A percentile compares a stretch with the other conserved stretches of the same genome.
phyloP scores from a whole-genome alignment of 2,797 vertebrate genomes.

The Peromyscus eremicus region DNA sequence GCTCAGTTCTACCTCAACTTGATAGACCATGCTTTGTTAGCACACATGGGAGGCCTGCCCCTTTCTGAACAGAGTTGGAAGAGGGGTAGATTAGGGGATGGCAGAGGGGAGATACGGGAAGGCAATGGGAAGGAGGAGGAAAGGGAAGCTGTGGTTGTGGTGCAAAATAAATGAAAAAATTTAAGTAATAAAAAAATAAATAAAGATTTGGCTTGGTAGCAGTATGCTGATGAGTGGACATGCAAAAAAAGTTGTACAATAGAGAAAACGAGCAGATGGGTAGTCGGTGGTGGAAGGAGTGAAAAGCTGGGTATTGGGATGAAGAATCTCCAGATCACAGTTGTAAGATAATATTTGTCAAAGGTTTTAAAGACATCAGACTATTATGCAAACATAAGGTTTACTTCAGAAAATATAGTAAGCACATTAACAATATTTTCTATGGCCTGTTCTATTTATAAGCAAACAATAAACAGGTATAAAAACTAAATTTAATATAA shows the following conservation, averaged over 20 bases:
- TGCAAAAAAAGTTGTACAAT: background rate
- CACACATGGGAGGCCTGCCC: background rate
- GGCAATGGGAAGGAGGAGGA: background rate
- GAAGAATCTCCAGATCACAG: background rate
- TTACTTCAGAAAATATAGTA: slow-evolving; percentile 42
- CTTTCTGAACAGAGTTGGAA: background rate
- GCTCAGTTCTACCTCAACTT: background rate
- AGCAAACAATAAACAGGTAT: background rate
- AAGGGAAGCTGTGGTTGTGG: background rate
- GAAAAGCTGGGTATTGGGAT: background rate
- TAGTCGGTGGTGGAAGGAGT: background rate
- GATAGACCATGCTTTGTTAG: background rate
- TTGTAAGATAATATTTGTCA: background rate
- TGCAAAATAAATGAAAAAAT: background rate
- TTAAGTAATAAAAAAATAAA: background rate
- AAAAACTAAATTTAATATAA: slow-evolving; percentile 39
- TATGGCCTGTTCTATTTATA: background rate
- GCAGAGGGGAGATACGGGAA: background rate
- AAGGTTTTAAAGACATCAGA: background rate
- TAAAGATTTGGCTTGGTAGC: background rate
- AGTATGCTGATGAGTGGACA: background rate
- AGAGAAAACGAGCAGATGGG: background rate
- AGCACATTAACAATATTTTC: background rate
- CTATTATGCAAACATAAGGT: background rate
- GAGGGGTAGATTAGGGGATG: background rate